phyloP scores from a whole-genome alignment of 2,888 invertebrate genomes.

The Spilarctia lutea region DNA sequence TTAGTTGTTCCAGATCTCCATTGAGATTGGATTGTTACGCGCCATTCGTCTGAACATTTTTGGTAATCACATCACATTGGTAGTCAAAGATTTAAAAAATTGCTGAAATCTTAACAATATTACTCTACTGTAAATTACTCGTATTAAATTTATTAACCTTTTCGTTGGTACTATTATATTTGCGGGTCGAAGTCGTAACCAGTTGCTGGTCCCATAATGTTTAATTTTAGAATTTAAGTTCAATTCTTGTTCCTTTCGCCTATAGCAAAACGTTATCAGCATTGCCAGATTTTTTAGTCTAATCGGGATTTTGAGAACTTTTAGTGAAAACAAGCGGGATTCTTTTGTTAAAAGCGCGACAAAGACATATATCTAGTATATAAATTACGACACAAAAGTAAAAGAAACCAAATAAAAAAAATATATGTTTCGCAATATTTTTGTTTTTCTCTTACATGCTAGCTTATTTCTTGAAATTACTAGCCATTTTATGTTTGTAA shows the following conservation, averaged over 20 bases:
- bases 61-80: not conserved
- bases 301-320: no score
- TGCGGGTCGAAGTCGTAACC: not conserved
- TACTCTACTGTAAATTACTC: not conserved
- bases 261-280: not conserved
- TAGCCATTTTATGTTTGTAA: no score
- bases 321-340: no score
- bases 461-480: no score
- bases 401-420: no score
- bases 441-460: no score
- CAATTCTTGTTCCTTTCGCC: not conserved
- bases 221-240: not conserved
- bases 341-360: no score
- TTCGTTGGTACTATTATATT: not conserved
- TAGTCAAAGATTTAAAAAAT: not conserved
- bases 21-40: slow-evolving; percentile 41
- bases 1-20: slow-evolving; percentile 52
- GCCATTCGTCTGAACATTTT: slow-evolving; percentile 9
- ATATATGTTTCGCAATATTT: no score
- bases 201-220: not conserved
- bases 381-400: no score
- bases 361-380: no score
- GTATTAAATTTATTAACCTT: not conserved
- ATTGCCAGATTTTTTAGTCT: no score
- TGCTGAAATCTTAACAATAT: not conserved